Percentiles rank a stretch among this genome's conserved stretches.
phyloP scores from a whole-genome alignment of 2,888 invertebrate genomes.

The Caprella mutica region DNA sequence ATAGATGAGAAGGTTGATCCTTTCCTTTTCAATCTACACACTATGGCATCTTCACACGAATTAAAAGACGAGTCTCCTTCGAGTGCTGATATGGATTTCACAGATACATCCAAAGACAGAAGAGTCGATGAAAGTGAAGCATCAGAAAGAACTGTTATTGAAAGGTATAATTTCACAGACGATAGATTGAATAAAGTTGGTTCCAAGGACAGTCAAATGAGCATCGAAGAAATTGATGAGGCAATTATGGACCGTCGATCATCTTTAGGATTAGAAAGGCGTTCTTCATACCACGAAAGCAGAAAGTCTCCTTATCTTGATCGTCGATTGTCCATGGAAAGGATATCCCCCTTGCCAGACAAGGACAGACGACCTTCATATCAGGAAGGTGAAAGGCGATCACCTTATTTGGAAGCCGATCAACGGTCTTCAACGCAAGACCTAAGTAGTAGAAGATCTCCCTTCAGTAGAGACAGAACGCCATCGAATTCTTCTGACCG shows the following conservation, averaged over 20 bases:
- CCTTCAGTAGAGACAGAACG: constrained; percentile 28
- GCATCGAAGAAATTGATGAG: constrained; percentile 33
- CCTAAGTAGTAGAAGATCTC: constrained; percentile 25
- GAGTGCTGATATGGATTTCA: constrained; percentile 29
- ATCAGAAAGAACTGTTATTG: constrained; percentile 31
- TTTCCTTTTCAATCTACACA: constrained; percentile 24
- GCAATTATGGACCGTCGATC: constrained; percentile 22
- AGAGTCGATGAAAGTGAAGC: constrained; percentile 32
- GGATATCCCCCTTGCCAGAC: constrained; percentile 13
- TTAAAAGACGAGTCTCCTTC: constrained; percentile 34
- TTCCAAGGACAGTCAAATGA: constrained; percentile 34
- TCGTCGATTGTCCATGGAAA: constrained; percentile 11
- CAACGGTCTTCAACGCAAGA: constrained; percentile 25
- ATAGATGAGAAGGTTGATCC: constrained; percentile 29
- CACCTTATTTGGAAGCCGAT: constrained; percentile 28
- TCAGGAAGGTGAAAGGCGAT: constrained; percentile 28
- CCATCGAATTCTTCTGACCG: constrained; percentile 29
- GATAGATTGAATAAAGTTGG: constrained; percentile 28
- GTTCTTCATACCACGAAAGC: constrained; percentile 18
- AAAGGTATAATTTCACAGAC: constrained; percentile 25
- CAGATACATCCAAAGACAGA: constrained; percentile 19
- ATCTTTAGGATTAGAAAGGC: constrained; percentile 18
- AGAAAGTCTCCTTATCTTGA: constrained; percentile 24
- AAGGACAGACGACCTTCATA: constrained; percentile 25
- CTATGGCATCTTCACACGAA: constrained; percentile 23